Conservation (phyloP, 2,113 vertebrate species). For the Passer montanus region DNA sequence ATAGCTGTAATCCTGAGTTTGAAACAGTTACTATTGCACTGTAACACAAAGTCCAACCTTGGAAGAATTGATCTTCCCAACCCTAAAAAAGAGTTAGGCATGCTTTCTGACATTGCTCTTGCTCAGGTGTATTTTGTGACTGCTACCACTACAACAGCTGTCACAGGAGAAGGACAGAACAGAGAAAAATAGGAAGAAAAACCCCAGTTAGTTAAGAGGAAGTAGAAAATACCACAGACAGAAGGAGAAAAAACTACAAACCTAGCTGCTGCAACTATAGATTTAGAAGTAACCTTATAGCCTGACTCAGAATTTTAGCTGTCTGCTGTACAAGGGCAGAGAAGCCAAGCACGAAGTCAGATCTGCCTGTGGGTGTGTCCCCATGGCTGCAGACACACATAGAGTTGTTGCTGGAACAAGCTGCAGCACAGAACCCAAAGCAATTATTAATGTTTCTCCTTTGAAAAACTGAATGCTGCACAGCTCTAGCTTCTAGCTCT, state of each 20-base stretch:
- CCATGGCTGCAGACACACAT: neutral
- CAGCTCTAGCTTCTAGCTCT: neutral
- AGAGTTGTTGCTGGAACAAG: neutral
- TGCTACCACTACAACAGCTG: neutral
- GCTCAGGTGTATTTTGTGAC: neutral
- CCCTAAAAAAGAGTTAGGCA: neutral
- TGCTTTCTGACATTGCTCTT: neutral
- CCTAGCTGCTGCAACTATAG: neutral
- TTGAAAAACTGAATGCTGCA: neutral
- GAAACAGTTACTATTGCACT: neutral
- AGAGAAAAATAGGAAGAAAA: neutral
- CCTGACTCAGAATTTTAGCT: neutral
- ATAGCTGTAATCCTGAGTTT: neutral
- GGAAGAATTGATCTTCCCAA: neutral
- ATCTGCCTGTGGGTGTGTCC: neutral
- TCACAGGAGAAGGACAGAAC: neutral
- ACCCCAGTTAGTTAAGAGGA: neutral
- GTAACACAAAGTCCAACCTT: neutral
- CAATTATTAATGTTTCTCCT: neutral
- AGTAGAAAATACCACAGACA: neutral
- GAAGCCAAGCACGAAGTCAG: neutral
- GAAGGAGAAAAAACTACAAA: neutral
- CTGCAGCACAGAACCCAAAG: neutral
- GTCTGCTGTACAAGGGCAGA: neutral
- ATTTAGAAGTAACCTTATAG: neutral